Conservation (phyloP, 2,113 vertebrate genomes). For the Pontoporia blainvillei region DNA sequence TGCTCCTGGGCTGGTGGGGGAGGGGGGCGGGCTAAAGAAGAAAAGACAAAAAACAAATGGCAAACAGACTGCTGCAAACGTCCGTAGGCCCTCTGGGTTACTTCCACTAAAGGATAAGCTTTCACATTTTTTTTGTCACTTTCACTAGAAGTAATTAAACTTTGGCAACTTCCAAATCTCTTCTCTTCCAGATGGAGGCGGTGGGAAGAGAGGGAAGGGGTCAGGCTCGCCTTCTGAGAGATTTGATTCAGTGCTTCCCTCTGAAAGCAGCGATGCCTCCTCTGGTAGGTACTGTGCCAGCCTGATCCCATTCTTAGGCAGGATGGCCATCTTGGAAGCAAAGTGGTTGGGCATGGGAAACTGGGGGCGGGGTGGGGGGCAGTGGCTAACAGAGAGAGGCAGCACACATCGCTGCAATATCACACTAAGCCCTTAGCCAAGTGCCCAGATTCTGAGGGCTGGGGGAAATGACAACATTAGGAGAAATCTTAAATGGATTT, state of each 20-base stretch:
- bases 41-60: conserved; percentile 16
- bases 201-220: conserved; percentile 13
- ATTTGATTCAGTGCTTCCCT: neutral
- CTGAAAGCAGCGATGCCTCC: neutral
- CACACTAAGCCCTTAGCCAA: neutral
- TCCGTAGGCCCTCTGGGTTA: neutral
- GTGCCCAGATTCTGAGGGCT: neutral
- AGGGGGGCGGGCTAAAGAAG: neutral
- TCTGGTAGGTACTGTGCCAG: neutral
- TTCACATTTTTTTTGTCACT: conserved; percentile 49
- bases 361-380: no score
- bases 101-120: conserved; percentile 50
- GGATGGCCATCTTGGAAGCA: neutral
- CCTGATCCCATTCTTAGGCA: neutral
- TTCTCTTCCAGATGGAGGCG: conserved; percentile 51
- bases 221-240: neutral
- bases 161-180: conserved; percentile 30
- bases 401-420: neutral
- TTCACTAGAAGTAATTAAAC: conserved; percentile 55
- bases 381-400: neutral
- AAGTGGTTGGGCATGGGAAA: neutral
- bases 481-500: neutral
- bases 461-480: neutral
- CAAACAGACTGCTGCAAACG: conserved; percentile 18
- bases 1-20: neutral